Conservation (phyloP, 2,888 invertebrate genomes). For the Synergus itoensis region DNA sequence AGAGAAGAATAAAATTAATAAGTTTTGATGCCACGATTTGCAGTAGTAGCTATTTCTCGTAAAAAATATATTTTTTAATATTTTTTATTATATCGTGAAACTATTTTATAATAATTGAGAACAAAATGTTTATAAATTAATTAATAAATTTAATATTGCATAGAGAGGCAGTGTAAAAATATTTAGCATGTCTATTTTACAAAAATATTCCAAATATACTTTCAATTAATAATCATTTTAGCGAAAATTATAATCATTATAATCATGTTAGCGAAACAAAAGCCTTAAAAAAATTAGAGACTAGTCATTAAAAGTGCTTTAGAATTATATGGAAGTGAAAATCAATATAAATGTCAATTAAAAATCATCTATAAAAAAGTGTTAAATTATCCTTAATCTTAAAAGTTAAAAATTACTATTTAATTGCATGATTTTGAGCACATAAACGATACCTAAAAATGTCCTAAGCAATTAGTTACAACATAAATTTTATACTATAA, state of each 20-base stretch:
- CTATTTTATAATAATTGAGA: not conserved
- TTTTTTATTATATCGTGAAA: too few species aligned
- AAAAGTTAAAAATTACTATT: not conserved
- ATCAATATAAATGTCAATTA: not conserved
- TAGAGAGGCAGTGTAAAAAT: too few species aligned
- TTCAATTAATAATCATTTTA: not conserved
- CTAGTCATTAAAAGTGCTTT: too few species aligned
- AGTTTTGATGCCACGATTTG: not conserved
- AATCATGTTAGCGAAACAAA: not conserved
- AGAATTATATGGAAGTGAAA: not conserved
- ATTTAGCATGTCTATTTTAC: too few species aligned
- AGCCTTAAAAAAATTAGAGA: not conserved
- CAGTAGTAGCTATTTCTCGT: not conserved
- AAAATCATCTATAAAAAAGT: too few species aligned
- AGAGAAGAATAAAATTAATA: constrained; percentile 4
- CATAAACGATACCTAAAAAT: not conserved
- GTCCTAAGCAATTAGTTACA: not conserved
- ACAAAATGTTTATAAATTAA: too few species aligned
- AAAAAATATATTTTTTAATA: not conserved
- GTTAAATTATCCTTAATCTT: too few species aligned
- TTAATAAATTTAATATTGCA: too few species aligned
- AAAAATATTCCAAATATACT: too few species aligned
- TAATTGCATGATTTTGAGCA: not conserved
- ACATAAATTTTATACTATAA: constrained; percentile 8
- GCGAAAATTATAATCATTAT: too few species aligned